A percentile compares a stretch with the other conserved stretches of the same genome.
phyloP scores from a whole-genome alignment of 2,797 vertebrate species.

The Phalloptychus januarius region DNA sequence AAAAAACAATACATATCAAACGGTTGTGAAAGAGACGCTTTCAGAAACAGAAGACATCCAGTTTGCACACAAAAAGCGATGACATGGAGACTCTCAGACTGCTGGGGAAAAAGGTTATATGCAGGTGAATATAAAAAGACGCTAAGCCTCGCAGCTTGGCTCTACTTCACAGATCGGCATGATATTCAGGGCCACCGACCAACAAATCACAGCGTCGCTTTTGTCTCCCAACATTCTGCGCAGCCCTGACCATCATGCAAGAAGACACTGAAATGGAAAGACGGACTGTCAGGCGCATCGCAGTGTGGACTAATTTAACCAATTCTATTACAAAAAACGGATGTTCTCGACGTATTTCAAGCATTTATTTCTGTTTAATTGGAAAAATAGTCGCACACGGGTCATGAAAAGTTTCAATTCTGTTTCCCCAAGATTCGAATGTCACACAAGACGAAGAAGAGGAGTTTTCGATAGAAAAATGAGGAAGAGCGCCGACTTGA shows the following conservation, averaged over 20 bases:
- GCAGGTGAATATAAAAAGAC: conserved; percentile 50
- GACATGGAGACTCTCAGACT: conserved; percentile 47
- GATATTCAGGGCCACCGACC: conserved; percentile 54
- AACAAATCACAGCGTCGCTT: not conserved
- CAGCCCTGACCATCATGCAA: conserved; percentile 63
- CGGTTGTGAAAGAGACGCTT: not conserved
- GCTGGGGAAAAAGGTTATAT: conserved; percentile 25
- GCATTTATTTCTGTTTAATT: conserved; percentile 1
- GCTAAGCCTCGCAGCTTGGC: conserved; percentile 34
- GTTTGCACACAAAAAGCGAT: conserved; percentile 28
- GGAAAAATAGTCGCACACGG: not conserved
- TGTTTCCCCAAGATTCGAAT: not conserved
- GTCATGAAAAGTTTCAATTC: not conserved
- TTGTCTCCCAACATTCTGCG: conserved; percentile 9
- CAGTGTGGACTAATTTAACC: not conserved
- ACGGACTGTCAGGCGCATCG: conserved; percentile 30
- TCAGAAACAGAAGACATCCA: not conserved
- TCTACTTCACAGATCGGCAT: conserved; percentile 45
- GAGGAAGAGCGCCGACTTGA: not conserved
- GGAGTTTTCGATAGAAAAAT: not conserved
- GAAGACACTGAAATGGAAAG: conserved; percentile 58
- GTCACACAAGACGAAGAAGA: not conserved
- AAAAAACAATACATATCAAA: not conserved
- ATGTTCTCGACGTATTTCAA: not conserved
- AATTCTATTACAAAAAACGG: not conserved